Base-by-base conservation (phyloP, 2,888 invertebrate genomes). In the Heliconius ismenius region DNA sequence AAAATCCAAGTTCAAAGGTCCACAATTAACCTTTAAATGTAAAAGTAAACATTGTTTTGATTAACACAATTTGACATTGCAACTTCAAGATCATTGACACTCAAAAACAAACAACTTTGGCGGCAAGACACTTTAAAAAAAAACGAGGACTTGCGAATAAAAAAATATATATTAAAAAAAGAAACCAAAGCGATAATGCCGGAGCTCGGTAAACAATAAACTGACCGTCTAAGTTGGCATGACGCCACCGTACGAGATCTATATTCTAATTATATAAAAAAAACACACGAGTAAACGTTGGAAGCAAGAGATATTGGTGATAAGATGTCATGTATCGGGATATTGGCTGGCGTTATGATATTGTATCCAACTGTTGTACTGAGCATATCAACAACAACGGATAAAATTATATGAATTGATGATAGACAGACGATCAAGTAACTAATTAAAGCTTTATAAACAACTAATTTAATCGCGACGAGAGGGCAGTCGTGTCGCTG, bases 181-280 rank as follows among this genome's bases (percentile, higher is more conserved):
- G 9, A 60, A 60, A 26, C 75, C 36, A 73, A 76, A 43, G 62
- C 78, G 74, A 69, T 77, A 68, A 77, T 68, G 73, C 65, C 75
- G 32, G 75, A 32, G 32, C 67, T 58, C 74, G 79, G 86, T 87
- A 89, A 88, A 88, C 87, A 89, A 84, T 83, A 83, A 76, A 92
- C 91, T 91, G 87, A 83, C 60, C 77, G 76, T 81, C 72, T 54
- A 72, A 81, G 81, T 87, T 92, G 92, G 91, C 92, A 86, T 81
- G 26, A 43, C 81, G 89, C 92, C 91, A 90, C 84, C 78, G 75
- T 78, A 79, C 81, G 81, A 43, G 69, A 36, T 76, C 76, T 82
- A 81, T 81, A 81, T 79, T 85, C 86, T 89, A 88, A 88, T 89
- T 86, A 87, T 88, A 89, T 85, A 84, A 84, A 84, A 86, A 86